Conservation (phyloP, 2,113 vertebrate species). For the rabbit (Oryctolagus cuniculus) region DNA sequence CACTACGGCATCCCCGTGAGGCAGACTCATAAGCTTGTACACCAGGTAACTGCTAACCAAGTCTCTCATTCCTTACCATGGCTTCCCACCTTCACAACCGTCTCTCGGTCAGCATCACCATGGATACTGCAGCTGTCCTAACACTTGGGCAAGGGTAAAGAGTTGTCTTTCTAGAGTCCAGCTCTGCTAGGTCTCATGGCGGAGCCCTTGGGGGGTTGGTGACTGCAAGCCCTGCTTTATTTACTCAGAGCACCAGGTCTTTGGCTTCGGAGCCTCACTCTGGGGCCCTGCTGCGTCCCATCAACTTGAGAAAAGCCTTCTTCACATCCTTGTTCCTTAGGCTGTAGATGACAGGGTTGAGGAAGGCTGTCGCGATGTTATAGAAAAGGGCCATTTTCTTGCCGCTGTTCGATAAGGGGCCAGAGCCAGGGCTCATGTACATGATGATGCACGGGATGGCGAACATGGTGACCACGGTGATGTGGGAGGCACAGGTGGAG, state of each 20-base stretch:
- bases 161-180: background rate
- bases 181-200: background rate
- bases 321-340: conserved; percentile 78
- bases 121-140: background rate
- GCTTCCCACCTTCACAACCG: background rate
- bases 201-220: background rate
- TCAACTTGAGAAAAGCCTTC: conserved; percentile 68
- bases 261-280: conserved; percentile 20
- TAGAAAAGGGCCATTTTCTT: conserved; percentile 80
- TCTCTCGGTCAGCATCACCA: background rate
- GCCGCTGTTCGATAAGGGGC: conserved; percentile 59
- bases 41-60: background rate
- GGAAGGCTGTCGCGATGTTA: conserved; percentile 74
- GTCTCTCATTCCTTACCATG: background rate
- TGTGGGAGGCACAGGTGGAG: conserved; percentile 75
- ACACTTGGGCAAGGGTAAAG: background rate
- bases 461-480: conserved; percentile 71
- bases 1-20: background rate
- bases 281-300: background rate
- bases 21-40: background rate
- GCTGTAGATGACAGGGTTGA: conserved; percentile 78
- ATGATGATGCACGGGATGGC: conserved; percentile 61
- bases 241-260: background rate
- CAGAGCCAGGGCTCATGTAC: conserved; percentile 71
- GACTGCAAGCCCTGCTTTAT: background rate